phyloP scores from a whole-genome alignment of 2,888 invertebrate species.

The Penaeus monodon region DNA sequence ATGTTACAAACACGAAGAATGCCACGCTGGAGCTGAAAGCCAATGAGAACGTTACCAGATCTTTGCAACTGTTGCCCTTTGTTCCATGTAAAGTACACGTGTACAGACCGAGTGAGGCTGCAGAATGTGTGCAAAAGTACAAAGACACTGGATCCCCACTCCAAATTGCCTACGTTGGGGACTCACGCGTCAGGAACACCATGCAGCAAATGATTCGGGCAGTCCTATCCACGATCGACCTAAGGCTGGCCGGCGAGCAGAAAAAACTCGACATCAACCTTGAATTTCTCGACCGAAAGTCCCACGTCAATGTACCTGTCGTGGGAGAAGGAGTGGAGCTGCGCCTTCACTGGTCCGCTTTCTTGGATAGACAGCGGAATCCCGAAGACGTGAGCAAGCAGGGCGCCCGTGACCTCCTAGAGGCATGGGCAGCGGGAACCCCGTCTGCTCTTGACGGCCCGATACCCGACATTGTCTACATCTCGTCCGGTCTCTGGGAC shows the following conservation, averaged over 20 bases:
- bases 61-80: neutral
- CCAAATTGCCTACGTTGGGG: constrained; percentile 50
- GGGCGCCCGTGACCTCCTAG: constrained; percentile 42
- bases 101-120: constrained; percentile 27
- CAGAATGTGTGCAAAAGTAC: neutral
- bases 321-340: constrained; percentile 36
- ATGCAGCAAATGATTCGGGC: constrained; percentile 45
- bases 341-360: constrained; percentile 43
- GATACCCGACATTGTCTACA: constrained; percentile 37
- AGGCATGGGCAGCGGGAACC: constrained; percentile 36
- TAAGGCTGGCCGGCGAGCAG: neutral
- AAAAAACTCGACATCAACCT: neutral
- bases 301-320: constrained; percentile 25
- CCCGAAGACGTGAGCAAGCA: constrained; percentile 18
- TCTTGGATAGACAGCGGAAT: constrained; percentile 13
- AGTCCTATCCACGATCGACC: neutral
- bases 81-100: constrained; percentile 37
- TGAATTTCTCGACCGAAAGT: constrained; percentile 26
- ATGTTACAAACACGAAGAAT: neutral
- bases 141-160: constrained; percentile 24
- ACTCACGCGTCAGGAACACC: constrained; percentile 41
- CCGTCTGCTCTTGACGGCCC: constrained; percentile 29
- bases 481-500: constrained; percentile 50
- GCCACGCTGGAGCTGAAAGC: neutral
- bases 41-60: neutral